phyloP scores from a whole-genome alignment of 2,888 invertebrate species.

The Tubulanus polymorphus region DNA sequence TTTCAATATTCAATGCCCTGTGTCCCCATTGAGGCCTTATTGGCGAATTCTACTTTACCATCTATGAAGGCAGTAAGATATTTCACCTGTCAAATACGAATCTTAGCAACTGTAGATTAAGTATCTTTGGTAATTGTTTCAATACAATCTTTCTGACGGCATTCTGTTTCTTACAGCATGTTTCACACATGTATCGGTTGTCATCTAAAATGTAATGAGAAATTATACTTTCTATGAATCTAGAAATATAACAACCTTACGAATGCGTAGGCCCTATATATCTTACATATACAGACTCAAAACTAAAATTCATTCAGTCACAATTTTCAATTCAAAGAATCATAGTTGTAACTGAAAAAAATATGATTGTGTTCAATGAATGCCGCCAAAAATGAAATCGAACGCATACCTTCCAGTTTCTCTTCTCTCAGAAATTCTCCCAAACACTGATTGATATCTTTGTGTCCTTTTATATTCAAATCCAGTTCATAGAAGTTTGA shows the following conservation, averaged over 20 bases:
- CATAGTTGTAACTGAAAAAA: too few relatives aligned
- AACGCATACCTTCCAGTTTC: conserved; percentile 60
- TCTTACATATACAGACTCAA: too few relatives aligned
- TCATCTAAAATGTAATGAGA: too few relatives aligned
- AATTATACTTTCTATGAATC: too few relatives aligned
- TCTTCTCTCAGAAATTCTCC: conserved; percentile 61
- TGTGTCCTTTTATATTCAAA: conserved; percentile 59
- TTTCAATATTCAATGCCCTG: too few relatives aligned
- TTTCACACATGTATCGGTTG: conserved; percentile 61
- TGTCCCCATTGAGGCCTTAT: background rate
- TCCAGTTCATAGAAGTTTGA: conserved; percentile 63
- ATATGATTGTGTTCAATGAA: too few relatives aligned
- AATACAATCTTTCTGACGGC: conserved; percentile 60
- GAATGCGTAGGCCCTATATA: too few relatives aligned
- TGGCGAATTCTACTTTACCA: conserved; percentile 4
- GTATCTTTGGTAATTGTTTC: conserved; percentile 59
- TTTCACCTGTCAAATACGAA: conserved; percentile 62
- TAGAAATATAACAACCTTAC: too few relatives aligned
- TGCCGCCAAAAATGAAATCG: too few relatives aligned
- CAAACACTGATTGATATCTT: conserved; percentile 58
- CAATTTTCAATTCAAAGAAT: too few relatives aligned
- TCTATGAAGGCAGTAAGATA: conserved; percentile 5
- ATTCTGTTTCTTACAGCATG: conserved; percentile 60
- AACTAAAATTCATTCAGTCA: too few relatives aligned
- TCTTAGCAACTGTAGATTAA: conserved; percentile 62